A percentile compares a stretch with the other conserved stretches of the same genome.
phyloP scores from a whole-genome alignment of 2,113 vertebrate species.

The Gopherus evgoodei region DNA sequence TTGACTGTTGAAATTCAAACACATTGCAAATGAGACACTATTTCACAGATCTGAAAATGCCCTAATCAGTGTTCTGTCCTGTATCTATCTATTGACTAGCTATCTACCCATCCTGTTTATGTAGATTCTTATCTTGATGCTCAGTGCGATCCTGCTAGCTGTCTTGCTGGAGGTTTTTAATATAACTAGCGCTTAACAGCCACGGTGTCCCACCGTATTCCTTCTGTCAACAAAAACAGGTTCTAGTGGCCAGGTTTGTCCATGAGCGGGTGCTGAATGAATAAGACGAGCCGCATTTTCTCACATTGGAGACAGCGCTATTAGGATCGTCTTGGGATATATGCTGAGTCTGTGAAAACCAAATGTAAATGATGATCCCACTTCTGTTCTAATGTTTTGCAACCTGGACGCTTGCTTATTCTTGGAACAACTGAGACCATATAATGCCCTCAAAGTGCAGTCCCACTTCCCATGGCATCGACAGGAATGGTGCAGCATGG shows the following conservation, averaged over 20 bases:
- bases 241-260: fast-evolving
- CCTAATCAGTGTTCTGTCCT: no score
- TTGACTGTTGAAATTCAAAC: no score
- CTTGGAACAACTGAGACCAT: not conserved
- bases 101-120: not conserved
- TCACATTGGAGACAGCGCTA: not conserved
- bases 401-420: not conserved
- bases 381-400: not conserved
- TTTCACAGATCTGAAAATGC: no score
- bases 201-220: not conserved
- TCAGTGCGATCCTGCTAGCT: fast-evolving
- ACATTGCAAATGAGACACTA: no score
- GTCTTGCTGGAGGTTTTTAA: not conserved
- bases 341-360: not conserved
- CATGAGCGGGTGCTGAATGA: not conserved
- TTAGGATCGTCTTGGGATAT: not conserved
- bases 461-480: not conserved
- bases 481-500: not conserved
- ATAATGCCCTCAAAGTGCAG: not conserved
- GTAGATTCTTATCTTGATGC: not conserved
- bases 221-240: not conserved
- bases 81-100: not conserved
- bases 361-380: not conserved
- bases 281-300: fast-evolving
- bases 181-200: not conserved